These are phyloP conservation scores for Archaeoteleia sp. DNA, from an alignment of 2,888 invertebrate genomes.

Conservation along the genomic window DNA sequence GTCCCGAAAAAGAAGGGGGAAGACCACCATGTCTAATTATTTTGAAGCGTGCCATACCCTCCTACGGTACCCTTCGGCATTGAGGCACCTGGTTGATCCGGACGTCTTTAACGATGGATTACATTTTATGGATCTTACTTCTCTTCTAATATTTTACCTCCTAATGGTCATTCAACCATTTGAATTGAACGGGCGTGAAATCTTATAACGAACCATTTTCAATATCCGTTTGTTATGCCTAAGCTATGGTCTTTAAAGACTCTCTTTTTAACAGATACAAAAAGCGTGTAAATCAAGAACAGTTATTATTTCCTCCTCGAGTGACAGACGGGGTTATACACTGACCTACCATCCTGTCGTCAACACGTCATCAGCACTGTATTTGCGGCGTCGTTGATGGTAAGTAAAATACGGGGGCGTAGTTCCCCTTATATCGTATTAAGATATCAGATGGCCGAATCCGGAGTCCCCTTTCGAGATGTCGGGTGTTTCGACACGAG, in stretches of 20 bases:
- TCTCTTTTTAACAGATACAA: not conserved
- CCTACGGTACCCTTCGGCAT: conserved; percentile 48
- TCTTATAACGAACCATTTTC: too few species aligned
- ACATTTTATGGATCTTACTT: conserved; percentile 7
- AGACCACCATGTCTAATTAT: conserved; percentile 62
- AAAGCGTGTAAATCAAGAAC: conserved; percentile 22
- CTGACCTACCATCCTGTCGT: conserved; percentile 44
- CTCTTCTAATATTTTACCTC: not conserved
- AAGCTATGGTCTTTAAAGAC: conserved; percentile 6
- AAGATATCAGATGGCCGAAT: conserved; percentile 74
- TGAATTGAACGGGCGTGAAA: too few species aligned
- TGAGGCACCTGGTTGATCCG: conserved; percentile 65
- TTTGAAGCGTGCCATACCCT: conserved; percentile 56
- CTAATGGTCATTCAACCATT: too few species aligned
- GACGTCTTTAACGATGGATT: conserved; percentile 53
- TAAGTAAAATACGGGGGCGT: conserved; percentile 67
- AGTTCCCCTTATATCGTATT: conserved; percentile 67
- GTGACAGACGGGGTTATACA: conserved; percentile 7
- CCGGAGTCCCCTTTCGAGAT: conserved; percentile 66
- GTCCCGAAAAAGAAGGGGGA: conserved; percentile 50
- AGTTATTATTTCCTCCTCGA: conserved; percentile 24
- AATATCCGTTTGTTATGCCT: too few species aligned
- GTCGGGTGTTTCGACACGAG: conserved; percentile 60
- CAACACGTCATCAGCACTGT: conserved; percentile 30
- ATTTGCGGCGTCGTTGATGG: conserved; percentile 44